Base-by-base conservation (phyloP, 2,888 invertebrate genomes). In the Ypsolopha sequella region DNA sequence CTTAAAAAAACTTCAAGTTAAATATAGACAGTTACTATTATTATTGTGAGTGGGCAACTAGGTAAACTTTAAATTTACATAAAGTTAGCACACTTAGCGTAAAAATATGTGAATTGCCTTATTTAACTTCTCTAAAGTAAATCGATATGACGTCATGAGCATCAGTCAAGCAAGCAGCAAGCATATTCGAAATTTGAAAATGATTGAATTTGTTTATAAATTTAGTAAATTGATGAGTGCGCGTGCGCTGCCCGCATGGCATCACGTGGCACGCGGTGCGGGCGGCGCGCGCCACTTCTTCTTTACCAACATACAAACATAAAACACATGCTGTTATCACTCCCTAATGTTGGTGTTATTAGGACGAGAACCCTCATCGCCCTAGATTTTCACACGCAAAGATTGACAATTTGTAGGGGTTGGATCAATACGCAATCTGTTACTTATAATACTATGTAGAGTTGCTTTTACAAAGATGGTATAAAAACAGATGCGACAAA, bases 331-430 rank as follows among this genome's bases (percentile, higher is more conserved):
- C 51, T 47, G 64, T 70, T 77, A 76, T 80, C 80, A 76, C 66
- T 75, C 77, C 68, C 61, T 60, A 57, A 59, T 64, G 56, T 56
- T 58, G 13, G 50, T 63, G 60, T 60, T 61, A 66, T 73, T 71
- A 61, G 54, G 4, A 57, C 59, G 56, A 70, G 68, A 73, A 72
- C 81, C 81, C 81, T 60, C 68, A 82, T 82, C 63, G 69, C 62
- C 68, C 73, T 75, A 73, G 66, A 78, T 80, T 77, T 75, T 76
- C 78, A 79, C 77, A 76, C 68, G 69, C 61, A 62, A 62, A 47
- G 36, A 33, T 45, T 45, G 24, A 24, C 24, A 24, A 24, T 24
- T 24, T 24, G 24, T 24, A 24, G 24, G 24, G 24, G 24, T 24
- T 24, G 24, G 24, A 24, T 24, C 24, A 24, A 24, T 24, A 24